These are phyloP conservation scores for Lepidochitona cinerea DNA, from an alignment of 2,888 invertebrate species.

Conservation along the genomic window DNA sequence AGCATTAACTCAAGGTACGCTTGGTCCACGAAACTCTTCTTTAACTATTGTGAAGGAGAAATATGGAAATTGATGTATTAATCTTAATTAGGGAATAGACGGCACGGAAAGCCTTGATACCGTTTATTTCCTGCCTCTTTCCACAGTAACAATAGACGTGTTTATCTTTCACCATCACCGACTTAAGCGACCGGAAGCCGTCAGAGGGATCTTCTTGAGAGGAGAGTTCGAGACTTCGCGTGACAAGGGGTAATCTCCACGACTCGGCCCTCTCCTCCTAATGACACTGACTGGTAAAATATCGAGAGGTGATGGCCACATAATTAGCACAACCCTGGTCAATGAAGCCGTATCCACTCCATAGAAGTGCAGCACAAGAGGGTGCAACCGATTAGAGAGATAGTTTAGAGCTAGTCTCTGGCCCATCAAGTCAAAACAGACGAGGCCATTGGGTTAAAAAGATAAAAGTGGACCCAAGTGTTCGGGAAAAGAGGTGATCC, in stretches of 20 bases:
- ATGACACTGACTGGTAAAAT: neutral
- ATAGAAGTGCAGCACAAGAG: neutral
- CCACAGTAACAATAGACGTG: neutral
- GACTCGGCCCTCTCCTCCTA: neutral
- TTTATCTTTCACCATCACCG: constrained; percentile 6
- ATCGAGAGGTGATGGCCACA: neutral
- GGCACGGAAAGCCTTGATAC: constrained; percentile 2
- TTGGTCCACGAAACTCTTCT: too few relatives aligned
- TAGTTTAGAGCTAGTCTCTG: neutral
- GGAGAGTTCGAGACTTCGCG: neutral
- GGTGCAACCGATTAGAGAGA: neutral
- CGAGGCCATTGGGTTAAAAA: constrained; percentile 7
- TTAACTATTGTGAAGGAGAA: neutral
- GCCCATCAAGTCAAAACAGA: neutral
- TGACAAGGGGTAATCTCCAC: neutral
- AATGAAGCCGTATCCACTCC: neutral
- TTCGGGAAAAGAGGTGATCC: neutral
- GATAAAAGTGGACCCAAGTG: constrained; percentile 6
- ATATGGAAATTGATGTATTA: constrained; percentile 3
- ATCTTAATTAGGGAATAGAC: neutral
- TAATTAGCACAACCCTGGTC: neutral
- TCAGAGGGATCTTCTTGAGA: neutral
- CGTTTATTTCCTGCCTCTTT: neutral
- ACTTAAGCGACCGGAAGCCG: neutral
- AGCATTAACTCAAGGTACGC: neutral